These are phyloP conservation scores for Bos indicus DNA, from an alignment of 2,113 vertebrate species.

Conservation along the genomic window DNA sequence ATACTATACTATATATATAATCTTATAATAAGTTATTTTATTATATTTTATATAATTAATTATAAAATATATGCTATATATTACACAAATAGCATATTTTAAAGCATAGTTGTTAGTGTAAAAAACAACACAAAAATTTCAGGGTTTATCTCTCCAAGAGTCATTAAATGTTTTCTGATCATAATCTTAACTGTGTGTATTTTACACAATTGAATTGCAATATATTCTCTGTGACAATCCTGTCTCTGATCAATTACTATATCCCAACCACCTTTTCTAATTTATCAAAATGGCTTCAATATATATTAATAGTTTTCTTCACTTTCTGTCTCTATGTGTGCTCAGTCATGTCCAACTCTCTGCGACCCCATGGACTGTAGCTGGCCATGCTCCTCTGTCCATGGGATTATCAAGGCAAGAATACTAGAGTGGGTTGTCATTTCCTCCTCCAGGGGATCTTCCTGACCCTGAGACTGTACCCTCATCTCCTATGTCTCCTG, in stretches of 20 bases:
- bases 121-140: background rate
- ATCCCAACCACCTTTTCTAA: background rate
- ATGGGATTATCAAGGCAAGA: background rate
- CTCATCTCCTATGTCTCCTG: background rate
- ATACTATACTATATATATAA: background rate
- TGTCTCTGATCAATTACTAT: background rate
- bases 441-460: background rate
- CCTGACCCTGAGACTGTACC: background rate
- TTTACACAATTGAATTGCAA: background rate
- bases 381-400: background rate
- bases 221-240: background rate
- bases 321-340: background rate
- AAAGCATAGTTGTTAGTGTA: background rate
- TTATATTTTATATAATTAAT: background rate
- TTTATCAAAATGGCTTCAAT: background rate
- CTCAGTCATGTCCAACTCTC: background rate
- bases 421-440: background rate
- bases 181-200: background rate
- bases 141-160: background rate
- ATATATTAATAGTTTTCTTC: background rate
- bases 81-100: background rate
- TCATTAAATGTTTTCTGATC: background rate
- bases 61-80: background rate
- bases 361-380: background rate
- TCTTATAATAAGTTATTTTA: background rate